These are phyloP conservation scores for Smutsia gigantea DNA, from an alignment of 2,797 vertebrate species.

Conservation along the genomic window DNA sequence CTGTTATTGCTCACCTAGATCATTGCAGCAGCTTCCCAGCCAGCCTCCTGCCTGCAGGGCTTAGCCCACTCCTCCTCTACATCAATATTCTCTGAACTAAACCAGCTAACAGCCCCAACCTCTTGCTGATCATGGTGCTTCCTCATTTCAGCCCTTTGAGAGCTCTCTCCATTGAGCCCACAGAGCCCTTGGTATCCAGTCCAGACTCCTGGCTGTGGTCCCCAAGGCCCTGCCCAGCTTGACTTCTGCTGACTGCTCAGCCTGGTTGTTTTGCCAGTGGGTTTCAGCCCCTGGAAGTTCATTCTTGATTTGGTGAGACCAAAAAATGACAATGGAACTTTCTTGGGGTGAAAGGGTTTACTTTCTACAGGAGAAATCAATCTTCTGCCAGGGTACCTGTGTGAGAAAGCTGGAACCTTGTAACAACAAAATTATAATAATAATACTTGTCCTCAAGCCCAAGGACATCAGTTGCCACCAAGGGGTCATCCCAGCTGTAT, in stretches of 20 bases:
- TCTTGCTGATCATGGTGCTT: neutral
- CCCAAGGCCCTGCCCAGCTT: neutral
- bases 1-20: neutral
- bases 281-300: too few species aligned
- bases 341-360: too few species aligned
- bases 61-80: neutral
- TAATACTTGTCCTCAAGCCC: too few species aligned
- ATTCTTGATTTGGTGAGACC: too few species aligned
- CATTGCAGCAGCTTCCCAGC: neutral
- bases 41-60: neutral
- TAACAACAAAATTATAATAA: too few species aligned
- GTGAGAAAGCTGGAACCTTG: too few species aligned
- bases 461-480: too few species aligned
- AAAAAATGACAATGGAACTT: too few species aligned
- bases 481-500: too few species aligned
- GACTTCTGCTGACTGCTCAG: neutral
- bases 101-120: neutral
- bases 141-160: conserved; percentile 21
- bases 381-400: too few species aligned
- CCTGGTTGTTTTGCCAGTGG: too few species aligned
- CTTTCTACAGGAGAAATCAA: too few species aligned
- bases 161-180: neutral
- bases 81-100: conserved; percentile 28
- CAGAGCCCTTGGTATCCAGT: neutral
- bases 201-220: neutral